Base-by-base conservation (phyloP, 2,888 invertebrate species). In the Stramonita haemastoma region DNA sequence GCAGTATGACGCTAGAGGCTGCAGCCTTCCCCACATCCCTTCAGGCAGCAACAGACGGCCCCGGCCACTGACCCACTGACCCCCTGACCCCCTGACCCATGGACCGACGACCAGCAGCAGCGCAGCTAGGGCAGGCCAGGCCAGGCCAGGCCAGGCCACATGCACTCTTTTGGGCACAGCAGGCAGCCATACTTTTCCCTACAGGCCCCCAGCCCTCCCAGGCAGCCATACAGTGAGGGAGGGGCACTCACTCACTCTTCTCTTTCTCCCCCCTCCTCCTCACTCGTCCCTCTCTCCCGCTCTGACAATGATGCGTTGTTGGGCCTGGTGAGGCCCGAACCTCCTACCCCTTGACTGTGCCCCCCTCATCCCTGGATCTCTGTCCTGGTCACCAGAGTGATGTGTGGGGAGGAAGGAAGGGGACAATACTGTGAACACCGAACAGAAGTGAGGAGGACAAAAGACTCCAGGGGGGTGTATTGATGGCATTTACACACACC, bases 161-260 rank as follows among this genome's bases (percentile, higher is more conserved):
- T 26, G 46, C 81, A 83, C 22, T 46, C 81, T 83, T 79, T 73
- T 73, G 73, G 73, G n/a, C 73, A 73, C 73, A n/a, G 6, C 81
- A 83, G 81, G 81, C 81, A 83, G 81, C 81, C 81, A 83, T 36
- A 83, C 46, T 29, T 83, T 46, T 29, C 26, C 73, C 26, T 0
- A 46, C 46, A 46, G 2, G 8, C n/a, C 73, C 29, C n/a, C 73
- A 73, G n/a, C 73, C 29, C 73, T 17, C 73, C 17, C 73, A 73
- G 73, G 73, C 73, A 73, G 73, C 73, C 73, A 73, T 73, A 73
- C n/a, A 73, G 11, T 73, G 60, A 46, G 60, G 60, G 22, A 60
- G 60, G 60, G 15, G 60, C 60, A 13, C 13, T 22, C 4, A 46
- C 60, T 22, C 60, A 8, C 60, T 60, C 22, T 15, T 22, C 13